Percentiles rank a stretch among this genome's conserved stretches.
Evolutionary conservation across 2,113 vertebrate genomes (phyloP).

Genomic region (Stercorarius parasiticus): DNA sequence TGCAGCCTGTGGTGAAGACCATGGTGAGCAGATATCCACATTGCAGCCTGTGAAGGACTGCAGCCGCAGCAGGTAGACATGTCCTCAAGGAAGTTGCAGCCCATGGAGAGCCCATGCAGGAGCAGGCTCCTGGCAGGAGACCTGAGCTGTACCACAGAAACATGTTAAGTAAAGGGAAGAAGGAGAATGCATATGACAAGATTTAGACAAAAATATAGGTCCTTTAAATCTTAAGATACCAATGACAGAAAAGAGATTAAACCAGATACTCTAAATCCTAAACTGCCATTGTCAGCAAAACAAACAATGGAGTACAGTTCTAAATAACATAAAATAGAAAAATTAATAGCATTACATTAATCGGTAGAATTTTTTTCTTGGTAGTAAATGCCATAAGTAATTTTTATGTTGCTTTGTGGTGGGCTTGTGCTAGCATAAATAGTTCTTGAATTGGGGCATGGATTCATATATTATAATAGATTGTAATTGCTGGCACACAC

Average conservation of each 20-base stretch:
- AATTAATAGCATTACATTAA: slow-evolving; percentile 52
- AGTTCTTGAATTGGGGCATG: slow-evolving; percentile 12
- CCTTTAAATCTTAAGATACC: slow-evolving; percentile 4
- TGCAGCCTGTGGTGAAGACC: accelerated
- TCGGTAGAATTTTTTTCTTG: neutral
- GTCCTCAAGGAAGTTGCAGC: neutral
- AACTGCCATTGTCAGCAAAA: slow-evolving; percentile 34
- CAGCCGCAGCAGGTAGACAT: neutral
- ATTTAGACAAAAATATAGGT: neutral
- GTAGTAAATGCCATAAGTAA: slow-evolving; percentile 43
- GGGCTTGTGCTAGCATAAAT: slow-evolving; percentile 28
- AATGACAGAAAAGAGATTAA: slow-evolving; percentile 34
- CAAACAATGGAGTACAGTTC: slow-evolving; percentile 6
- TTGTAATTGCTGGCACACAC: neutral
- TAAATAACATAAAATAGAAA: slow-evolving; percentile 26
- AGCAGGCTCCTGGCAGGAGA: neutral
- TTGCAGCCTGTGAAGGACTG: neutral
- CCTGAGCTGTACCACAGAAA: neutral
- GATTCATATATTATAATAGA: slow-evolving; percentile 33
- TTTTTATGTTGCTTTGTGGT: slow-evolving; percentile 47
- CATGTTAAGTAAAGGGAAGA: neutral
- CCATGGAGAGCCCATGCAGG: neutral
- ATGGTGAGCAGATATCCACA: too few relatives aligned
- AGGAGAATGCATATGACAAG: neutral
- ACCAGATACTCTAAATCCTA: slow-evolving; percentile 41